Base-by-base conservation (phyloP, 2,888 invertebrate species). In the Troides helena region DNA sequence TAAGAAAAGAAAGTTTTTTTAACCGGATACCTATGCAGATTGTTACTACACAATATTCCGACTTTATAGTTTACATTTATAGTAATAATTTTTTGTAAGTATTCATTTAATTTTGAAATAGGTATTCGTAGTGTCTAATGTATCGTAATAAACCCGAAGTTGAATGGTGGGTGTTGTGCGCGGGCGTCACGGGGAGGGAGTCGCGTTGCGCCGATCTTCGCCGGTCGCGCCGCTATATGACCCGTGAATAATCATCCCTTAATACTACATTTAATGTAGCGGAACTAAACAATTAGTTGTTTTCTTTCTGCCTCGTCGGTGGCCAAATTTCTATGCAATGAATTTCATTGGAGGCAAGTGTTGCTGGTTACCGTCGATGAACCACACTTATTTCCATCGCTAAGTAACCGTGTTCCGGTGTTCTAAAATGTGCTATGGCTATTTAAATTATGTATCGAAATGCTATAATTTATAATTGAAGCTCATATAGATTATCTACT, bases 261-360 rank as follows among this genome's bases (percentile, higher is more conserved):
- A 91, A 90, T 91, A 91, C 89, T 87, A 85, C 81, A 87, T 81
- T 87, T 89, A 91, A 92, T 92, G 90, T 89, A 79, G 87, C 84
- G 91, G 91, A 92, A 90, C 90, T 90, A 88, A 91, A 90, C 89
- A 91, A 92, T 90, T 90, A 90, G 88, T 89, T 90, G 87, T 88
- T 90, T 91, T 90, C 86, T 89, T 89, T 91, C 85, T 87, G 87
- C 88, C 82, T 87, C 87, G 87, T 84, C 88, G 86, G 85, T 87
- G 86, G 86, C 85, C 81, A 6, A 62, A 58, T 57, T 57, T 39
- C 25, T 65, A 58, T 65, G 53, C 18, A 70, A 62, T 30, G 46
- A 46, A 8, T 56, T 39, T 17, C 21, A 30, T 57, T 10, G 43
- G 53, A 7, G 18, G 6, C 18, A n/a, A 7, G 12, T 53, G 53